Percentiles rank a stretch among this genome's conserved stretches.
phyloP scores from a whole-genome alignment of 2,113 vertebrate species.

The Panthera tigris region DNA sequence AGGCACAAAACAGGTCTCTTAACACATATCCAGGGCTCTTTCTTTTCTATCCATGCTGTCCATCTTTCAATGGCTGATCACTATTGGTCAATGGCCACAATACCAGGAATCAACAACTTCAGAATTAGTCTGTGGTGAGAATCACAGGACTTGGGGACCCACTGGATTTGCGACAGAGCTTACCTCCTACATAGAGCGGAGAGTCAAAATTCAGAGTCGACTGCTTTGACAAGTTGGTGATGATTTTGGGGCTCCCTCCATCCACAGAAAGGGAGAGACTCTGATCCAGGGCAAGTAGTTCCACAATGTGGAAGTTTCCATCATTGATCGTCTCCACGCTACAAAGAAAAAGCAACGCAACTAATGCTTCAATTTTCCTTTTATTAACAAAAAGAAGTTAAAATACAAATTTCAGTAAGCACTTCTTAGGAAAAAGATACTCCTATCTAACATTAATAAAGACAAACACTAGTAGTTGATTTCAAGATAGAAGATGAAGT shows the following conservation, averaged over 20 bases:
- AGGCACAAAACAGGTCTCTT: background rate
- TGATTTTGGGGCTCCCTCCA: conserved; percentile 95
- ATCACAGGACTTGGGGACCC: background rate
- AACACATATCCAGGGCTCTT: background rate
- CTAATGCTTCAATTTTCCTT: background rate
- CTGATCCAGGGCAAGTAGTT: conserved; percentile 94
- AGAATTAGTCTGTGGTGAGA: background rate
- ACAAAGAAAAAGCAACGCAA: conserved; percentile 66
- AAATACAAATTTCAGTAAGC: background rate
- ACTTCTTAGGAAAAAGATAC: background rate
- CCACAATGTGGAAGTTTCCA: conserved; percentile 96
- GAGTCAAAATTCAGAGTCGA: conserved; percentile 94
- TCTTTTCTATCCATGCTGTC: background rate
- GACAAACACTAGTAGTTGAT: background rate
- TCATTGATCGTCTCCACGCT: conserved; percentile 99
- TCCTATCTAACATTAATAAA: background rate
- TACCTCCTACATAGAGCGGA: conserved; percentile 97
- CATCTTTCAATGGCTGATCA: background rate
- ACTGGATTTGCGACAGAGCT: conserved; percentile 57
- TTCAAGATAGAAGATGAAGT: background rate
- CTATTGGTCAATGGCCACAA: accelerated
- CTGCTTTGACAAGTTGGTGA: conserved; percentile 94
- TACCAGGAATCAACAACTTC: background rate
- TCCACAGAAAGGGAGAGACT: conserved; percentile 95
- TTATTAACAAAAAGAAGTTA: background rate